These are phyloP conservation scores for Crossocerus cetratus DNA, from an alignment of 2,888 invertebrate species.

Conservation along the genomic window DNA sequence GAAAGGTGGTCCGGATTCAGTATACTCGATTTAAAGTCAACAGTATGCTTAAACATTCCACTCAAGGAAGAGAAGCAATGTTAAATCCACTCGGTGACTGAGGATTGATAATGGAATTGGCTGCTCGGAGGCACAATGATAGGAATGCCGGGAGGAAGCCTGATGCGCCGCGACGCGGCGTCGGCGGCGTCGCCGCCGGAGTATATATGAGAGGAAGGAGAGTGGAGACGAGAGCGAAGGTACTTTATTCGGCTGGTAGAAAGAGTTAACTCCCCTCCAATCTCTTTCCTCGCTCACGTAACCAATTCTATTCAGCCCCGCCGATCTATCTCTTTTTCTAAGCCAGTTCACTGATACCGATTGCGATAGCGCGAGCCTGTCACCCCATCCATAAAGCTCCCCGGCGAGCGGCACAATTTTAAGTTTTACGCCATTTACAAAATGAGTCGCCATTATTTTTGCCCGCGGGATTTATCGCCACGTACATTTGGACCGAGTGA, in stretches of 20 bases:
- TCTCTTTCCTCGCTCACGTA: constrained; percentile 51
- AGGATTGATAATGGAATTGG: background rate
- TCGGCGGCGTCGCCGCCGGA: no score
- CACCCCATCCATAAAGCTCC: constrained; percentile 62
- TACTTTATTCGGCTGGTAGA: constrained; percentile 36
- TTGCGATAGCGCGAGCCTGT: constrained; percentile 62
- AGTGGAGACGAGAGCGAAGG: no score
- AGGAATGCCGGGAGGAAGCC: constrained; percentile 61
- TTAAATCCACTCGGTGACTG: background rate
- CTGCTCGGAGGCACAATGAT: background rate
- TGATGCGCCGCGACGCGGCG: constrained; percentile 54
- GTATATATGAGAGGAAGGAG: constrained; percentile 23
- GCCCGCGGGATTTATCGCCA: constrained; percentile 73
- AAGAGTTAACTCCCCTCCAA: constrained; percentile 19
- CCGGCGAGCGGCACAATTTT: constrained; percentile 66
- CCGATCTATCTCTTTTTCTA: constrained; percentile 51
- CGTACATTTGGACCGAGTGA: constrained; percentile 73
- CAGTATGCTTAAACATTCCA: constrained; percentile 9
- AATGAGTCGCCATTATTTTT: constrained; percentile 77
- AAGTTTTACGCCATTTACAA: constrained; percentile 77
- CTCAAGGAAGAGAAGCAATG: constrained; percentile 14
- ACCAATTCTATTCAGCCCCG: constrained; percentile 47
- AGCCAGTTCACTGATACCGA: constrained; percentile 53
- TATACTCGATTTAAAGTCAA: constrained; percentile 40
- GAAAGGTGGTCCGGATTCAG: constrained; percentile 63